These are phyloP conservation scores for Machimus rusticus DNA, from an alignment of 2,888 invertebrate species.

Conservation along the genomic window DNA sequence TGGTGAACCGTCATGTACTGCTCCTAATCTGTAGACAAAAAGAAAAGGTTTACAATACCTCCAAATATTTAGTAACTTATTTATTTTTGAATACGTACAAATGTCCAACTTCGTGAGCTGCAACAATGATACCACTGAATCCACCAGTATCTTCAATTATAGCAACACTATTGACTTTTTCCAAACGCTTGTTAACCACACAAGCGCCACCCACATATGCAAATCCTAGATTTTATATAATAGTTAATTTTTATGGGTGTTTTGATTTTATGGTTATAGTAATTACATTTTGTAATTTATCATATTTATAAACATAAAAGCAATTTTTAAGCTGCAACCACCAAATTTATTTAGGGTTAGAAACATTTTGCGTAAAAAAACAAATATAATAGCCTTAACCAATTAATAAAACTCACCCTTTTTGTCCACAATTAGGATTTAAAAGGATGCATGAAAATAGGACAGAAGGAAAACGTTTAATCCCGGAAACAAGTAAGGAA, in stretches of 20 bases:
- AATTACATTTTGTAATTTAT: background rate
- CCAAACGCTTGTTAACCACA: conserved; percentile 92
- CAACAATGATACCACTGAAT: conserved; percentile 95
- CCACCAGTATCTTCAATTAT: conserved; percentile 97
- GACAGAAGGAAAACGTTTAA: background rate
- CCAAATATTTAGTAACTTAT: background rate
- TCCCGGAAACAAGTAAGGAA: background rate
- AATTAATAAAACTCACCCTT: background rate
- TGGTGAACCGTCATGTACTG: conserved; percentile 95
- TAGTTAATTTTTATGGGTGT: background rate
- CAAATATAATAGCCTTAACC: background rate
- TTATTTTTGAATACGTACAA: conserved; percentile 74
- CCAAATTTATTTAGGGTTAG: background rate
- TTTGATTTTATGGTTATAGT: conserved; percentile 6
- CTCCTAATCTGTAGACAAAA: conserved; percentile 76
- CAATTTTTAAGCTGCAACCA: background rate
- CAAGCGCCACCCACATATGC: conserved; percentile 96
- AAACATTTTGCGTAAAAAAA: background rate
- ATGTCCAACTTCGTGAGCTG: conserved; percentile 96
- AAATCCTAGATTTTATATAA: conserved; percentile 72
- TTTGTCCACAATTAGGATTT: background rate
- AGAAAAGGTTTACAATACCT: conserved; percentile 30
- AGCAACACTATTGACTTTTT: conserved; percentile 95
- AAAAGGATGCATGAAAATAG: background rate
- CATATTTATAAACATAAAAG: background rate